Evolutionary conservation across 2,797 vertebrate species (phyloP).

Genomic region (Chaunax sp.): DNA sequence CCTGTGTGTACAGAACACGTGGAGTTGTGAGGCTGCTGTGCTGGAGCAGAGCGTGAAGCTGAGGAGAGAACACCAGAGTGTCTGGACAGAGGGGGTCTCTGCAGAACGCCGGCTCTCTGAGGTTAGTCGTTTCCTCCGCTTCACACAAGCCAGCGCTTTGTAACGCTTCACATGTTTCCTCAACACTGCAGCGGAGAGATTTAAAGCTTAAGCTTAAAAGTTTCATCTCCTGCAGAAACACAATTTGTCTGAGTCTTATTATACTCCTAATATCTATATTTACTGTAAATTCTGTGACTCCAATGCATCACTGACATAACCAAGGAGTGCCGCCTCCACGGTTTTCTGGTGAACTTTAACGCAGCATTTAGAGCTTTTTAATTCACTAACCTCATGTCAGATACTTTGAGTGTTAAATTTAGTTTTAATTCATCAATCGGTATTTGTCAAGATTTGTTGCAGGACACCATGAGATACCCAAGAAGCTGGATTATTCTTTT

Average conservation of each 20-base stretch:
- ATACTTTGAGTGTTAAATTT: too few species aligned
- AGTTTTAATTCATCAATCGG: too few species aligned
- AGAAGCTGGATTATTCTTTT: too few species aligned
- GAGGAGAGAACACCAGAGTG: conserved; percentile 87
- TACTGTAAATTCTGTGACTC: conserved; percentile 2
- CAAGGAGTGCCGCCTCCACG: background rate
- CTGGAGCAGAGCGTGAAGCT: conserved; percentile 80
- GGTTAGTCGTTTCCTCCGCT: conserved; percentile 75
- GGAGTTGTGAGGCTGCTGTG: conserved; percentile 79
- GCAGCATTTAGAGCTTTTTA: conserved; percentile 3
- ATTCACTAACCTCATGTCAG: too few species aligned
- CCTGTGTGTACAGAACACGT: conserved; percentile 88
- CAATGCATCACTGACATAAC: background rate
- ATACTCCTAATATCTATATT: background rate
- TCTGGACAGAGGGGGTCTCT: conserved; percentile 88
- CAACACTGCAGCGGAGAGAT: conserved; percentile 73
- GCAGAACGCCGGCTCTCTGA: conserved; percentile 81
- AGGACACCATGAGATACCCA: too few species aligned
- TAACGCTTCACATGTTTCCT: conserved; percentile 84
- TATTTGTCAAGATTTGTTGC: too few species aligned
- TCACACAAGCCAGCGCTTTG: conserved; percentile 78
- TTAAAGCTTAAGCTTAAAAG: background rate
- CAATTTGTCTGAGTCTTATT: background rate
- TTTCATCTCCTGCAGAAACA: background rate
- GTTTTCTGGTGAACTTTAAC: background rate